Base-by-base conservation (phyloP, 1,140 invertebrate genomes). In the Rhyzopertha dominica region DNA sequence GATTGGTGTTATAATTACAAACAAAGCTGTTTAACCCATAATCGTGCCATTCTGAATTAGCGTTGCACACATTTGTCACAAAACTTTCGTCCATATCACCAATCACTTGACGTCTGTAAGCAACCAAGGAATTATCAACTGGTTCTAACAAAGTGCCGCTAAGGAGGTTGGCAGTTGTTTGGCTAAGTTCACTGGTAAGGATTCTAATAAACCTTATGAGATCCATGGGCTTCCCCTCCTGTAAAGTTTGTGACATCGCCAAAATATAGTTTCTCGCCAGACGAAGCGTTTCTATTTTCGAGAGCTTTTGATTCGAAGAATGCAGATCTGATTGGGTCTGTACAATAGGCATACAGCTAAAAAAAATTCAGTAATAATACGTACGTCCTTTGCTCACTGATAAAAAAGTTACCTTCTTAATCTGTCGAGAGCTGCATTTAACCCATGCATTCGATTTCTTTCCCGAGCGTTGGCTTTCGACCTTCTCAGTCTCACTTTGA, bases 241-340 rank as follows among this genome's bases (percentile, higher is more conserved):
- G 61, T 2, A 82, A 54, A 4, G 77, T 76, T 43, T 71, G 68
- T 0, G 66, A 64, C 51, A 82, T 66, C 7, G 70, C 71, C 17
- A 57, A 59, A 39, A 84, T 84, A 61, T 84, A 84, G 51, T 81
- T 81, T 40, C 74, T 68, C 1, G 80, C 81, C 34, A 84, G 61
- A 18, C 80, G 72, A 2, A 84, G 59, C 0, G 79, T 82, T 66
- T 84, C 81, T 28, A 84, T 83, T 69, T 84, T 84, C 3, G 81
- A 82, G 29, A 84, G 61, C 59, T 80, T 83, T 42, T 67, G 63
- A 4, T 63, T 58, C 3, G 49, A 54, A 5, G 61, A 54, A 41
- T 61, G 59, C 1, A 61, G 31, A 39, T 64, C 65, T 3, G 56
- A 39, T 18, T 61, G 56, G 0, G 58, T 61, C 28, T 61, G 47